A percentile compares a stretch with the other conserved stretches of the same genome.
These are phyloP conservation scores for Phaethon lepturus DNA, from an alignment of 2,113 vertebrate species.

Conservation along the genomic window DNA sequence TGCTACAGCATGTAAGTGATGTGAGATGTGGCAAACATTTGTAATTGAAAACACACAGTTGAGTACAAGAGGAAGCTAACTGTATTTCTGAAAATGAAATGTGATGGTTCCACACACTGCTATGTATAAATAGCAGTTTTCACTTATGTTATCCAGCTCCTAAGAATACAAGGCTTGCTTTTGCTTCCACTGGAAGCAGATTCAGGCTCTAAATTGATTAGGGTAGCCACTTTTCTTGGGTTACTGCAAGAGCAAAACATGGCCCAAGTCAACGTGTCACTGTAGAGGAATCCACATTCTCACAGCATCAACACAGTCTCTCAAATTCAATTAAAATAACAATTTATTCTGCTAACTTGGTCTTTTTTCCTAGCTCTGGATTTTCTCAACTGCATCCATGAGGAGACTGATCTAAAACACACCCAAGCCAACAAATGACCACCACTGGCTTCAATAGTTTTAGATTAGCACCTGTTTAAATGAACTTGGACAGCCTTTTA, in stretches of 20 bases:
- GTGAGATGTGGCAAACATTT: not conserved
- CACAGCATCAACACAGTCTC: not conserved
- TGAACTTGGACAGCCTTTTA: not conserved
- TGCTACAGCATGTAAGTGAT: not conserved
- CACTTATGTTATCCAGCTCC: not conserved
- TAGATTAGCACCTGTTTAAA: not conserved
- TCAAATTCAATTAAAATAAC: not conserved
- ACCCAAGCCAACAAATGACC: not conserved
- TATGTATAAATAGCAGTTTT: not conserved
- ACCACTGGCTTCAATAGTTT: not conserved
- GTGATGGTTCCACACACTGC: not conserved
- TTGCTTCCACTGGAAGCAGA: not conserved
- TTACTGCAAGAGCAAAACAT: not conserved
- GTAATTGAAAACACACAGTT: slow-evolving; percentile 23
- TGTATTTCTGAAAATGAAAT: slow-evolving; percentile 2
- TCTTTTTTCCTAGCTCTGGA: not conserved
- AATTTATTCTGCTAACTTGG: not conserved
- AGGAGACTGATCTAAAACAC: not conserved
- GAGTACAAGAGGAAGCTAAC: not conserved
- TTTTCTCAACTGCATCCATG: not conserved
- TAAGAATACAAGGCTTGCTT: not conserved
- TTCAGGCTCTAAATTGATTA: not conserved
- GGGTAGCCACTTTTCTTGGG: not conserved
- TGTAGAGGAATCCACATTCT: not conserved
- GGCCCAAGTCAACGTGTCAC: not conserved